phyloP scores from a whole-genome alignment of 2,888 invertebrate species.

The Nomada fucata region DNA sequence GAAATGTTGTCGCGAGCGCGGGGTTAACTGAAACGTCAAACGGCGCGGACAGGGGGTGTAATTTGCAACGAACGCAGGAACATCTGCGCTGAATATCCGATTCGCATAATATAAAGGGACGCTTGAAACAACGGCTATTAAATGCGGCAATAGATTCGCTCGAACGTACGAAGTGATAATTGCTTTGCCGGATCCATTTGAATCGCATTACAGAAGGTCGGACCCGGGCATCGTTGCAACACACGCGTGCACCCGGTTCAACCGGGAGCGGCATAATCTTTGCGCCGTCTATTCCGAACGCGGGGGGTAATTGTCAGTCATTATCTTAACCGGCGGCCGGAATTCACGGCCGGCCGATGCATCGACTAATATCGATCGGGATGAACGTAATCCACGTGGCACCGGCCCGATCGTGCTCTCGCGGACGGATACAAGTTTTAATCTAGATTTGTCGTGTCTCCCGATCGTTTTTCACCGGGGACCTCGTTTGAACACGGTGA shows the following conservation, averaged over 20 bases:
- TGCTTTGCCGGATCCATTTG: not conserved
- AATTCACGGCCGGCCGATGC: slow-evolving; percentile 13
- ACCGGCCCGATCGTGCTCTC: slow-evolving; percentile 15
- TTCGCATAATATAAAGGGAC: not conserved
- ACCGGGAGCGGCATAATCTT: not conserved
- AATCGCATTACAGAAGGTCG: not conserved
- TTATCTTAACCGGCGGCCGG: not conserved
- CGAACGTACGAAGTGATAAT: not conserved
- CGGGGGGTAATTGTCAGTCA: not conserved
- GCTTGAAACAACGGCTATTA: not conserved
- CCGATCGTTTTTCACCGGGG: slow-evolving; percentile 22
- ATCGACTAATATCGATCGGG: slow-evolving; percentile 11
- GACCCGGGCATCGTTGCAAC: not conserved
- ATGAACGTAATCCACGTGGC: slow-evolving; percentile 27
- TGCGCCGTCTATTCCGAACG: not conserved
- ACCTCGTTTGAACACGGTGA: slow-evolving; percentile 1
- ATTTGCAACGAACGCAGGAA: not conserved
- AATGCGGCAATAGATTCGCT: not conserved
- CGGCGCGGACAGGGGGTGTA: not conserved
- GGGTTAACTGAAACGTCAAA: no score
- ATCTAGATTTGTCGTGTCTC: slow-evolving; percentile 54
- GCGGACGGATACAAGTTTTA: slow-evolving; percentile 33
- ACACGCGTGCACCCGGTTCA: no score
- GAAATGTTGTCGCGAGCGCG: no score
- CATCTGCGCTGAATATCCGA: not conserved